These are phyloP conservation scores for Hyalella azteca DNA, from an alignment of 2,888 invertebrate species.

Conservation along the genomic window DNA sequence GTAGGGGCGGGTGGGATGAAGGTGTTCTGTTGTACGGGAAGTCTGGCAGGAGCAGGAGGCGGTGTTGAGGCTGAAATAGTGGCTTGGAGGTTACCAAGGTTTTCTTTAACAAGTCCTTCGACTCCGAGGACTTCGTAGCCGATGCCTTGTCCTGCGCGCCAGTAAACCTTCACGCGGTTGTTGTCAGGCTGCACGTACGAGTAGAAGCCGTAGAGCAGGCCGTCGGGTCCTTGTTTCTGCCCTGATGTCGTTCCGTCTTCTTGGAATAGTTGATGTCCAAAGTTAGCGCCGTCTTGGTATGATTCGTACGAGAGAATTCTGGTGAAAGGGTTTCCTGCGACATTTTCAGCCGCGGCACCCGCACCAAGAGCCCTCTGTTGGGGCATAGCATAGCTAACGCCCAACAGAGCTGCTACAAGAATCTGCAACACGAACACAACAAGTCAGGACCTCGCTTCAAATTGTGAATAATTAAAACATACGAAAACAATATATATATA, in stretches of 20 bases:
- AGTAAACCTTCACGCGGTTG: slow-evolving; percentile 55
- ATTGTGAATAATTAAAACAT: too few species aligned
- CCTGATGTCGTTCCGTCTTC: slow-evolving; percentile 56
- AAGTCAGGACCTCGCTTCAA: too few species aligned
- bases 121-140: slow-evolving; percentile 55
- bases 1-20: not conserved
- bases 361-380: slow-evolving; percentile 41
- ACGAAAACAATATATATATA: too few species aligned
- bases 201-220: slow-evolving; percentile 57
- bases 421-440: slow-evolving; percentile 43
- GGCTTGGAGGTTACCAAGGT: slow-evolving; percentile 52
- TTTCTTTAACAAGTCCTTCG: slow-evolving; percentile 48
- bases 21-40: not conserved
- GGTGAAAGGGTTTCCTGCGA: slow-evolving; percentile 46
- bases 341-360: slow-evolving; percentile 4
- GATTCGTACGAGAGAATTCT: slow-evolving; percentile 57
- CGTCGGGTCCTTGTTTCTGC: slow-evolving; percentile 56
- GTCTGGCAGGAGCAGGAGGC: not conserved
- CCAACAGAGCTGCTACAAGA: slow-evolving; percentile 43
- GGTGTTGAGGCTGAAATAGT: slow-evolving; percentile 4
- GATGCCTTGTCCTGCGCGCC: slow-evolving; percentile 53
- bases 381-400: slow-evolving; percentile 50
- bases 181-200: slow-evolving; percentile 54
- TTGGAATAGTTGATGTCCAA: slow-evolving; percentile 53
- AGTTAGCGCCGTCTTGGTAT: slow-evolving; percentile 53